Conservation (phyloP, 1,140 invertebrate species). For the Platorchestia sp. region DNA sequence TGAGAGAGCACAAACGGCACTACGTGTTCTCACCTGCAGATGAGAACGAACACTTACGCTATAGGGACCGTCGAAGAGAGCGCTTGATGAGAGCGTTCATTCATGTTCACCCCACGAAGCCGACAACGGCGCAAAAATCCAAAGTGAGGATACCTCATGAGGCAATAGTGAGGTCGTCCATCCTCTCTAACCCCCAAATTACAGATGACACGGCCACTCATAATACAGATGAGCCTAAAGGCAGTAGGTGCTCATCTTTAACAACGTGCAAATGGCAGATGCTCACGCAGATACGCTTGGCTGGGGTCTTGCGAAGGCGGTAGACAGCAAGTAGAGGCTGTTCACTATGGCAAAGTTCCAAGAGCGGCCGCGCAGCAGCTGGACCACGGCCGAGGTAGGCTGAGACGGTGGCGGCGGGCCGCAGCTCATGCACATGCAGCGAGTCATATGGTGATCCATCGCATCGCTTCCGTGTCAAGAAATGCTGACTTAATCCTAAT, state of each 20-base stretch:
- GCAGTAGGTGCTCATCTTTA: neutral
- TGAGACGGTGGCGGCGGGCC: neutral
- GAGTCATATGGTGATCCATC: constrained; percentile 34
- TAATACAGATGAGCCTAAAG: too few species aligned
- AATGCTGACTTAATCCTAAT: constrained; percentile 50
- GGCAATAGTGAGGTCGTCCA: too few species aligned
- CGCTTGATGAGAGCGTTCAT: neutral
- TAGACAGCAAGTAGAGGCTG: neutral
- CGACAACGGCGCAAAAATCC: too few species aligned
- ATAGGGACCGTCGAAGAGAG: too few species aligned
- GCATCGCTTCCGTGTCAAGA: constrained; percentile 22
- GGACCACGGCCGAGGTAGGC: neutral
- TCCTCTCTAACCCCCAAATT: too few species aligned
- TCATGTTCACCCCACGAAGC: neutral
- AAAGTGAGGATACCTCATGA: too few species aligned
- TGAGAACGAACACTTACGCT: too few species aligned
- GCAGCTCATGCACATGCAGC: constrained; percentile 37
- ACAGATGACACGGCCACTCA: too few species aligned
- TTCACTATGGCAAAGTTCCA: neutral
- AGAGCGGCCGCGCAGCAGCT: neutral
- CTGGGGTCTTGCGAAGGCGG: neutral
- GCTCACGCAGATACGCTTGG: neutral
- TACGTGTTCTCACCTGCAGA: neutral
- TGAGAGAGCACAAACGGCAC: neutral
- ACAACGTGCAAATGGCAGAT: neutral